These are phyloP conservation scores for Sarcophaga bullata DNA, from an alignment of 1,140 invertebrate species.

Conservation along the genomic window DNA sequence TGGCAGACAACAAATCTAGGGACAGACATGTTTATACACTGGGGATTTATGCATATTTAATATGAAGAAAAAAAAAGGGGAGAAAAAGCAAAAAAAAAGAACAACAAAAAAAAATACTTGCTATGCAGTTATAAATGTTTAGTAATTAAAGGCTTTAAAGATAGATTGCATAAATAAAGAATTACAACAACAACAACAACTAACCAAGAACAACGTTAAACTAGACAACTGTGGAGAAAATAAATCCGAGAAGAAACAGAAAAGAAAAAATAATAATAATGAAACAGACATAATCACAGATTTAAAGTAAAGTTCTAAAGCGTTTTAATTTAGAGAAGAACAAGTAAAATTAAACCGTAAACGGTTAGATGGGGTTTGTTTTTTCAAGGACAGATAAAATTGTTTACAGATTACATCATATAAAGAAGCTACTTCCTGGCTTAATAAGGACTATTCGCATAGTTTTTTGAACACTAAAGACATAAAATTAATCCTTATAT, in stretches of 20 bases:
- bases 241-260: background rate
- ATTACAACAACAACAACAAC: slow-evolving; percentile 3
- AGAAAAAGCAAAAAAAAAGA: too few species aligned
- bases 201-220: too few species aligned
- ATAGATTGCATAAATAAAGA: slow-evolving; percentile 11
- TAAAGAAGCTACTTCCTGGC: too few species aligned
- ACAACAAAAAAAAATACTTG: slow-evolving; percentile 16
- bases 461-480: too few species aligned
- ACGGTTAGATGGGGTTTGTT: background rate
- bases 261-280: background rate
- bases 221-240: too few species aligned
- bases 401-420: too few species aligned
- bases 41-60: background rate
- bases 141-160: slow-evolving; percentile 38
- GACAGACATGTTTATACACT: background rate
- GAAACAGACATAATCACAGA: background rate
- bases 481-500: too few species aligned
- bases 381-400: too few species aligned
- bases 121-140: slow-evolving; percentile 31
- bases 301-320: slow-evolving; percentile 26
- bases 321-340: background rate
- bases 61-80: background rate
- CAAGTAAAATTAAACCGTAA: background rate
- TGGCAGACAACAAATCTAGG: background rate
- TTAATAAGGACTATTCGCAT: too few species aligned